phyloP scores from a whole-genome alignment of 2,113 vertebrate genomes.

The Lanius ludovicianus region DNA sequence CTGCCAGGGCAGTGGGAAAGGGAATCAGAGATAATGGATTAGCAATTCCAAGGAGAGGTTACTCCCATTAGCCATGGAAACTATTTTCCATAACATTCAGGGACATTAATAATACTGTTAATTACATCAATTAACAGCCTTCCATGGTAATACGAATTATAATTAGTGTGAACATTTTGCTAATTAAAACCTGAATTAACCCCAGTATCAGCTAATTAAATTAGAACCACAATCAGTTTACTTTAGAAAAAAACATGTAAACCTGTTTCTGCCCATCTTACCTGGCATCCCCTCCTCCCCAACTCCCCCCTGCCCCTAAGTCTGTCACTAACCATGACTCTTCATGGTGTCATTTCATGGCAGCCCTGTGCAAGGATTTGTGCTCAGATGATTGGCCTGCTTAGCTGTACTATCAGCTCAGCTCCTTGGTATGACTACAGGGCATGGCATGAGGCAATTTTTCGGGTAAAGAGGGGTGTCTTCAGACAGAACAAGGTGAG shows the following conservation, averaged over 20 bases:
- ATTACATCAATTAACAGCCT: slow-evolving; percentile 25
- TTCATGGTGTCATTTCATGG: not conserved
- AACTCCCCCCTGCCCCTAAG: too few species aligned
- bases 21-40: not conserved
- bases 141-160: slow-evolving; percentile 10
- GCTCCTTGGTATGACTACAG: not conserved
- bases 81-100: not conserved
- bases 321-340: not conserved
- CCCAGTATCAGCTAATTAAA: slow-evolving; percentile 33
- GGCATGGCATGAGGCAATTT: not conserved
- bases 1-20: not conserved
- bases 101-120: slow-evolving; percentile 26
- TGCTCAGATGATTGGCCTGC: not conserved
- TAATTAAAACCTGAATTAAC: slow-evolving; percentile 52
- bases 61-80: not conserved
- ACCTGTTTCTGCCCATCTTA: not conserved
- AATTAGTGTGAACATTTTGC: slow-evolving; percentile 20
- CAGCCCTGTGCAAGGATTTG: not conserved
- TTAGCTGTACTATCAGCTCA: not conserved
- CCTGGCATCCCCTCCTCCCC: not conserved
- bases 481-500: not conserved
- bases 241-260: not conserved
- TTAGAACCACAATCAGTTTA: slow-evolving; percentile 8
- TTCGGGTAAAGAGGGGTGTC: not conserved
- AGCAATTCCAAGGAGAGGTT: not conserved